Base-by-base conservation (phyloP, 2,113 vertebrate species). In the Nestor notabilis region DNA sequence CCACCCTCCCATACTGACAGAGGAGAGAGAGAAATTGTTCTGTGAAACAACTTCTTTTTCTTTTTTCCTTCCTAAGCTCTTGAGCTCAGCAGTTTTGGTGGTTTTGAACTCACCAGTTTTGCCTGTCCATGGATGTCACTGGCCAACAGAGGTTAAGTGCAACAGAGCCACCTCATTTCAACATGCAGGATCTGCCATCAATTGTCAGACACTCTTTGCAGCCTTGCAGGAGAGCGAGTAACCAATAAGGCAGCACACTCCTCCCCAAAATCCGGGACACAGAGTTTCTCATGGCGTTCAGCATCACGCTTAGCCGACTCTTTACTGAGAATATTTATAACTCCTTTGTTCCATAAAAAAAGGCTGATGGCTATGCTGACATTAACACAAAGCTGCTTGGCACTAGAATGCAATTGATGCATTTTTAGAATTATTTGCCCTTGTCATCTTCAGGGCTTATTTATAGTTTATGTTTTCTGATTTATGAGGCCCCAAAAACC, bases 401-500 rank as follows among this genome's bases (percentile, higher is more conserved):
- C 84, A 75, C 43, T 61, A 63, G 83, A 95, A 69, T 0, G 8
- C 83, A 87, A 56, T 10, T 75, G 81, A 85, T 71, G 71, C 64
- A 53, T 87, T 93, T 91, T 72, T 61, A 91, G 83, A 87, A 95
- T 89, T 66, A 94, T 85, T 58, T 84, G 79, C 46, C 77, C 88
- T 84, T 87, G 80, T 44, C 58, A 55, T 79, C 74, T 68, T 52
- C 79, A 72, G 75, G 71, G 74, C 66, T 92, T 87, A 95, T 83
- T 65, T 92, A 94, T 17, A 83, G 74, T 70, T 90, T 70, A 28
- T 46, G 37, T 84, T 76, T 81, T 24, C 74, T 76, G 68, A 95
- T 91, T 92, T 95, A 88, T 43, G 24, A 49, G 33, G 44, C 24
- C 50, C 52, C 74, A 74, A 71, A 93, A 88, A 72, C 28, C 68